phyloP scores from a whole-genome alignment of 2,797 vertebrate genomes.

The Atherinosoma microstoma region DNA sequence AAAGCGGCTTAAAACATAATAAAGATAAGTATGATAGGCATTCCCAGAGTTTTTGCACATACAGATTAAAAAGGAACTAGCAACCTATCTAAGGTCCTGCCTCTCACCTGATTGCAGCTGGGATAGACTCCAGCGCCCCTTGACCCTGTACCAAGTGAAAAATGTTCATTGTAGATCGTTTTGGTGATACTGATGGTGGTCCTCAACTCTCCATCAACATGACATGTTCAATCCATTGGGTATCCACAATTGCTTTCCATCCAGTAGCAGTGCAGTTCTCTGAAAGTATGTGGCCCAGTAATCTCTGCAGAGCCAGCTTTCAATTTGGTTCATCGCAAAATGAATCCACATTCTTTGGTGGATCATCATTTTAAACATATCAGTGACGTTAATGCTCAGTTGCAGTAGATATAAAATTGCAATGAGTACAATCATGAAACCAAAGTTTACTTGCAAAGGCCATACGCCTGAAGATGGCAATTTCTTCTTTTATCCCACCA shows the following conservation, averaged over 20 bases:
- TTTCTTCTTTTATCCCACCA: slow-evolving; percentile 6
- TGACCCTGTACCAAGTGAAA: not conserved
- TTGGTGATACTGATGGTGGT: not conserved
- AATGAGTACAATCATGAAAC: not conserved
- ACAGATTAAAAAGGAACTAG: too few relatives aligned
- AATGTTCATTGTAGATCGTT: not conserved
- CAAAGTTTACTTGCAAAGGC: not conserved
- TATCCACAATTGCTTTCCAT: not conserved
- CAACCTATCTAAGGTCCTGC: too few relatives aligned
- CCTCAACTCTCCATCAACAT: not conserved
- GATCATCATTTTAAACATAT: not conserved
- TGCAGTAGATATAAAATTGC: not conserved
- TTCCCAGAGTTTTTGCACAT: too few relatives aligned
- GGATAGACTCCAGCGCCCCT: too few relatives aligned
- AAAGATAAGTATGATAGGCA: too few relatives aligned
- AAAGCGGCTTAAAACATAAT: too few relatives aligned
- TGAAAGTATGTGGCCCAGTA: not conserved
- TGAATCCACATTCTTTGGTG: not conserved
- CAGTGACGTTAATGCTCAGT: not conserved
- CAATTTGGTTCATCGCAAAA: not conserved
- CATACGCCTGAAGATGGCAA: slow-evolving; percentile 5
- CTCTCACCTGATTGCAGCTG: too few relatives aligned
- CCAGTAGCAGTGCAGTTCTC: not conserved
- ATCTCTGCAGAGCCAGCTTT: not conserved
- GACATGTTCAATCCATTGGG: not conserved